Conservation (phyloP, 2,797 vertebrate genomes). For the Falco berigora region DNA sequence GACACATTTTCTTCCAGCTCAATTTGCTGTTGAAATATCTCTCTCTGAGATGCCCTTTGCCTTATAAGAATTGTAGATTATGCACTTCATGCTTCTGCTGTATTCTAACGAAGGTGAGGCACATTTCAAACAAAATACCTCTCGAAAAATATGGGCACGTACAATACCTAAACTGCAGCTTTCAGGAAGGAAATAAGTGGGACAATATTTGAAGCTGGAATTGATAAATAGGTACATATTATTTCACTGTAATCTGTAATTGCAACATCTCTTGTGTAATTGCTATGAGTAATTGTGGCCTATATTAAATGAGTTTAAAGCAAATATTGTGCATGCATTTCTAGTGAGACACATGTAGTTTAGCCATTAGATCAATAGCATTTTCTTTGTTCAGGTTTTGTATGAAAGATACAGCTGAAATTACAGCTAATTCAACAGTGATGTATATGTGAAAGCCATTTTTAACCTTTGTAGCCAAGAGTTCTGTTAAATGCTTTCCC, state of each 20-base stretch:
- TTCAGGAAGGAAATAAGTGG: neutral
- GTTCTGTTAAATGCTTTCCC: slow-evolving; percentile 35
- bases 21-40: slow-evolving; percentile 3
- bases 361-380: neutral
- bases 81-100: neutral
- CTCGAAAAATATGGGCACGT: neutral
- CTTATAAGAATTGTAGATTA: slow-evolving; percentile 32
- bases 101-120: neutral
- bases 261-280: neutral
- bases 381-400: neutral
- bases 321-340: neutral
- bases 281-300: neutral
- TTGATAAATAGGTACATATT: neutral
- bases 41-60: slow-evolving; percentile 11
- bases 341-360: neutral
- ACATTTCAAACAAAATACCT: neutral
- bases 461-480: slow-evolving; percentile 9
- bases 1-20: slow-evolving; percentile 19
- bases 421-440: neutral
- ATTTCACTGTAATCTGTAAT: neutral
- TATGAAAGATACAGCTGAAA: neutral
- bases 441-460: neutral
- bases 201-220: neutral
- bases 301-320: neutral
- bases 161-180: neutral